phyloP scores from a whole-genome alignment of 2,888 invertebrate species.

The Mythimna loreyi region DNA sequence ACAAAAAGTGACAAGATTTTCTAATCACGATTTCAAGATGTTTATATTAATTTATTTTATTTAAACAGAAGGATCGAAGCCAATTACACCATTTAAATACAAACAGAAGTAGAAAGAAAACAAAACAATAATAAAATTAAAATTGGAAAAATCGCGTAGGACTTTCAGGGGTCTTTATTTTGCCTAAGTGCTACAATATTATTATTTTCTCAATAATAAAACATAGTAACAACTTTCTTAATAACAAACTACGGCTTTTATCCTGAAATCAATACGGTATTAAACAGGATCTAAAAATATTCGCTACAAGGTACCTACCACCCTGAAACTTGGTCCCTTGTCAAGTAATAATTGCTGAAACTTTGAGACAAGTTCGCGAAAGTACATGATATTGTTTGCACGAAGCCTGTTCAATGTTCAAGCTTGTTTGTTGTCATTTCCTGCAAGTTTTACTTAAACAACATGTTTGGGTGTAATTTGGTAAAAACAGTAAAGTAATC shows the following conservation, averaged over 20 bases:
- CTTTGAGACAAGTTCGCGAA: constrained; percentile 48
- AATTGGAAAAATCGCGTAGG: no score
- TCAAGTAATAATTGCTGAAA: constrained; percentile 59
- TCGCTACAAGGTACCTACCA: constrained; percentile 7
- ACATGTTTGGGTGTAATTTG: constrained; percentile 35
- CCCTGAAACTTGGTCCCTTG: constrained; percentile 47
- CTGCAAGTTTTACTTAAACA: constrained; percentile 39
- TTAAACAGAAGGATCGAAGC: no score
- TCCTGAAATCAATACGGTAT: constrained; percentile 46
- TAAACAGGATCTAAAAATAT: constrained; percentile 57
- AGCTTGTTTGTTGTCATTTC: constrained; percentile 55
- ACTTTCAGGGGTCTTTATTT: no score
- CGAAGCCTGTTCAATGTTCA: constrained; percentile 47
- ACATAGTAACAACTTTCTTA: constrained; percentile 29
- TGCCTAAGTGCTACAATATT: background rate
- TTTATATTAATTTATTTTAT: no score
- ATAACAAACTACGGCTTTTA: constrained; percentile 21
- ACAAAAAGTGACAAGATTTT: background rate
- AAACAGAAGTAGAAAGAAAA: no score
- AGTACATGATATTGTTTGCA: constrained; percentile 60
- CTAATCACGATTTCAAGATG: background rate
- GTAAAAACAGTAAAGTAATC: constrained; percentile 14
- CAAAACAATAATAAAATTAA: no score
- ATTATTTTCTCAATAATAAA: constrained; percentile 14
- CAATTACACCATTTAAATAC: no score